Evolutionary conservation across 2,888 invertebrate genomes (phyloP), one percentile per base, ranked within the genome.

Genomic region (Galeopsomyia nigrocyanea): DNA sequence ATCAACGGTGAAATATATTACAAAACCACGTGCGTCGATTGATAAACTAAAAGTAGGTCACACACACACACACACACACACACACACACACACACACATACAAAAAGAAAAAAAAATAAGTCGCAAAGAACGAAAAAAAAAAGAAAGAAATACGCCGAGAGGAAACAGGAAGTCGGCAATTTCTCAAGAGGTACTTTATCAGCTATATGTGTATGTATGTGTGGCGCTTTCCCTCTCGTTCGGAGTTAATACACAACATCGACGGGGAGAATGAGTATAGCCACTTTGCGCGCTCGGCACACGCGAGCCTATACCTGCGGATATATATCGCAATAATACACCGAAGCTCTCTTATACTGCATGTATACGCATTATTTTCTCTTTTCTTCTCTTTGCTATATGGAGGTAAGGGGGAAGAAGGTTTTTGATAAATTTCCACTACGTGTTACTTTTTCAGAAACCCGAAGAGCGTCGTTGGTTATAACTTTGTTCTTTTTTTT

Each of bases 111-210:
- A 17, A 51, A 9, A 51, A 10, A 17, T n/a, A 53, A 53, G n/a
- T 17, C 53, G 17, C 66, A 66, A 60, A 51, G 17, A 51, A 2
- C 51, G 17, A n/a, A 46, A 47, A 2, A n/a, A 31, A 6, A 31
- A 3, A 17, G 17, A 47, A 17, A 17, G 21, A 60, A 10, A 60
- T 19, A 39, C 19, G 60, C 46, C 26, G 22, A 26, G 21, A 26
- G 16, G 50, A 39, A 63, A 67, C 16, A 53, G 47, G 47, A 63
- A 63, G 62, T 57, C 62, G 31, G 58, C 51, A 17, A 70, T 70
- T 70, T 70, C 70, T 70, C 53, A 19, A n/a, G 55, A 39, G 70
- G 46, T 57, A 64, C 57, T 70, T 70, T 70, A 64, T 64, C 70
- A 62, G 50, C 31, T 58, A n/a, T n/a, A n/a, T n/a, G n/a, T n/a